A percentile compares a stretch with the other conserved stretches of the same genome.
Conservation (phyloP, 2,797 vertebrate species). For the Hephaestus fuliginosus region DNA sequence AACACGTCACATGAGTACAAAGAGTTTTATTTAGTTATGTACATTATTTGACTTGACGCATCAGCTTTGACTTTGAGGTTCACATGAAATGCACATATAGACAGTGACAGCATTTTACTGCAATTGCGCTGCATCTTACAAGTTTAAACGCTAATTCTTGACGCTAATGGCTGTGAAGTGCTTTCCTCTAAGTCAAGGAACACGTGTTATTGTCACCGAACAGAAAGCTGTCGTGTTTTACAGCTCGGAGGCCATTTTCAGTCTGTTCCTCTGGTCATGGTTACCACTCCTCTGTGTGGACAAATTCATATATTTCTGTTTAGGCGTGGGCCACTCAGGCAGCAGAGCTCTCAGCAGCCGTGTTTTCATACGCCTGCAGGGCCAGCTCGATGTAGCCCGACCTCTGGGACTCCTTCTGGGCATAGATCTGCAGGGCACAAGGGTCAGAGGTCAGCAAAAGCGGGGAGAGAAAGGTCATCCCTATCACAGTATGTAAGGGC, state of each 20-base stretch:
- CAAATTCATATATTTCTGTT: neutral
- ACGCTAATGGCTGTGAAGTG: neutral
- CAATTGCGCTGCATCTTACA: neutral
- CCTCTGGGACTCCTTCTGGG: conserved; percentile 90
- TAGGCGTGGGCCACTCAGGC: conserved; percentile 38
- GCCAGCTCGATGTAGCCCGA: conserved; percentile 92
- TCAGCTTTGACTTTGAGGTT: conserved; percentile 2
- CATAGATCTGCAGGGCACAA: conserved; percentile 86
- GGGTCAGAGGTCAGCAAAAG: conserved; percentile 42
- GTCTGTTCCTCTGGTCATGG: conserved; percentile 3
- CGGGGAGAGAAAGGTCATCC: neutral
- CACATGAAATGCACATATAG: neutral
- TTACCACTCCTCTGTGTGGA: conserved; percentile 8
- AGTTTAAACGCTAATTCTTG: neutral
- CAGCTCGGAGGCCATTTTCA: neutral
- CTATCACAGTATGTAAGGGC: neutral
- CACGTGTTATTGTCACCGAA: neutral
- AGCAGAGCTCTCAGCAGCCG: conserved; percentile 66
- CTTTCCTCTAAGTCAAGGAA: neutral
- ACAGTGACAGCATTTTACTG: neutral
- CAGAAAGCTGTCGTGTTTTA: neutral
- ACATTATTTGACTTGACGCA: conserved; percentile 52
- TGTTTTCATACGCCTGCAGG: conserved; percentile 89
- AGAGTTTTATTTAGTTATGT: conserved; percentile 64
- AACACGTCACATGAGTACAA: conserved; percentile 42